Evolutionary conservation across 2,888 invertebrate genomes (phyloP), one percentile per base, ranked within the genome.

Genomic region (Zygaena filipendulae): DNA sequence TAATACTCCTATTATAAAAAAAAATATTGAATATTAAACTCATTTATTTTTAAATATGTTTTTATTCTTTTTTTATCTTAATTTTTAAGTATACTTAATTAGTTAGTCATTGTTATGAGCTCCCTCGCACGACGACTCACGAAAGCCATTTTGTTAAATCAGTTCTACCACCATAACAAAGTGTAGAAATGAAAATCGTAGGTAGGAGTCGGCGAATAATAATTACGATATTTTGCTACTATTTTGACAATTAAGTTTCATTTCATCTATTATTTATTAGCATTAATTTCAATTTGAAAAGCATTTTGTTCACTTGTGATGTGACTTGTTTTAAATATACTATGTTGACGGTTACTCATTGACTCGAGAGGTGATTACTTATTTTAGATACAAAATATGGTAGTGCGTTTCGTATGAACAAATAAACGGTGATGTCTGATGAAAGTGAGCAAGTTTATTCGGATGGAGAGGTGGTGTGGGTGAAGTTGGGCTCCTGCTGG

Each of bases 381-480:
- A 42, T 41, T 47, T 45, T 43, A 43, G 42, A 40, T 30, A 47
- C 42, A 71, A 74, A 75, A 74, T 75, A 79, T 79, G 77, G 75
- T 79, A 62, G 75, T 71, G 60, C 64, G 50, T 62, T 66, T 63
- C 50, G 62, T 47, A 58, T 75, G 62, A 75, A 61, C 51, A 55
- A 52, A 53, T 53, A 51, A 56, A 61, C 68, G 62, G 72, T 66
- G 70, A 88, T 88, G 88, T 85, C 86, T 74, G 88, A 88, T 51
- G 86, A 87, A 71, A 84, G 84, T 49, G 82, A 84, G 72, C 81
- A 84, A 45, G 72, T 60, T 52, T 90, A 87, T 70, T 74, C 82
- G 47, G 86, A 87, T 46, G 90, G 90, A 28, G 91, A 92, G 51
- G 81, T 92, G 48, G 92, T 92, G 38, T 93, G 92, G 92, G 91